Evolutionary conservation across 2,113 vertebrate species (phyloP).

Genomic region (Cepphus grylle): DNA sequence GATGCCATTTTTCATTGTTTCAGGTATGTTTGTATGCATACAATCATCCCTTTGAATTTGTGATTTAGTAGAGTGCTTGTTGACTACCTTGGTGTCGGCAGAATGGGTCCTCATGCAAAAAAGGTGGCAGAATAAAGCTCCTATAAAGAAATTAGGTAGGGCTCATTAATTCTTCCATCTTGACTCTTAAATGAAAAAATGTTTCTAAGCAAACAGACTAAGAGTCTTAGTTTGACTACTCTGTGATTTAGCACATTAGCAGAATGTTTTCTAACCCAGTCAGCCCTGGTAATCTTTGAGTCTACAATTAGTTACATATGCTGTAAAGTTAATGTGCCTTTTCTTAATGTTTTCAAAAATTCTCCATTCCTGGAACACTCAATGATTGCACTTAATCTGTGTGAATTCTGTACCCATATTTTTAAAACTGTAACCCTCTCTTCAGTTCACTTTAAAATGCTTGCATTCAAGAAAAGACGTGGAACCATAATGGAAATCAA

Average conservation of each 20-base stretch:
- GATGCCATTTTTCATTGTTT: neutral
- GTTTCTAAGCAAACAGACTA: neutral
- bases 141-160: neutral
- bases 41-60: neutral
- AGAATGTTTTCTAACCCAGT: neutral
- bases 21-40: neutral
- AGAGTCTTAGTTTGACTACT: neutral
- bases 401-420: neutral
- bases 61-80: neutral
- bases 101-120: neutral
- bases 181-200: neutral
- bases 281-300: neutral
- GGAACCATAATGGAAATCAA: accelerated
- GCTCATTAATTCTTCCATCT: neutral
- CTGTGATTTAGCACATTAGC: neutral
- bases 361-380: neutral
- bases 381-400: neutral
- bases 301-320: neutral
- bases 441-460: neutral
- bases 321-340: neutral
- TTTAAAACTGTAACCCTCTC: neutral
- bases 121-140: neutral
- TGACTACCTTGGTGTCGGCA: neutral
- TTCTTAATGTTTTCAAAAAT: neutral
- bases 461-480: neutral